These are phyloP conservation scores for Malurus cyaneus DNA, from an alignment of 2,113 vertebrate genomes.

Conservation along the genomic window DNA sequence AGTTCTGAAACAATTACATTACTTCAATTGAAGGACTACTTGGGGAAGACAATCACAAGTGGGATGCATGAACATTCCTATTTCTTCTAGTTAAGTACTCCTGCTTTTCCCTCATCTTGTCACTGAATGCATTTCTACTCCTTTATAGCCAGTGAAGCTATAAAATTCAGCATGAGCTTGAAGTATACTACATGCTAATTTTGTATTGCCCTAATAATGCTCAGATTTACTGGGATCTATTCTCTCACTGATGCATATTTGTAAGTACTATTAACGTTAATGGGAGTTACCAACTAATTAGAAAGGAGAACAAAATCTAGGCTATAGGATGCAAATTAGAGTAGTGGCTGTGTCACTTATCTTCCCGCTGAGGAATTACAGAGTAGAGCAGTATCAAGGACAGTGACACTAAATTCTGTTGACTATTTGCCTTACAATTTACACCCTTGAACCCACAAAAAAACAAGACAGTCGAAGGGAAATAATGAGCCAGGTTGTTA, in stretches of 20 bases:
- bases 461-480: neutral
- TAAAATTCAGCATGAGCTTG: constrained; percentile 65
- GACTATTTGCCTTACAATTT: neutral
- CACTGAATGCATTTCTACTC: constrained; percentile 17
- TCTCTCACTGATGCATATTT: constrained; percentile 64
- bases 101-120: constrained; percentile 40
- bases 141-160: constrained; percentile 53
- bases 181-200: constrained; percentile 60
- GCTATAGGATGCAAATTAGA: constrained; percentile 69
- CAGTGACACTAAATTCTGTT: constrained; percentile 1
- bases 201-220: constrained; percentile 58
- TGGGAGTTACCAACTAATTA: constrained; percentile 71
- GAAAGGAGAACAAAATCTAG: constrained; percentile 64
- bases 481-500: neutral
- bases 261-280: constrained; percentile 73
- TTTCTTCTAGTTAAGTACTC: constrained; percentile 45
- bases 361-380: constrained; percentile 39
- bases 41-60: constrained; percentile 18
- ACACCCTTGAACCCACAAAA: neutral
- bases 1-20: neutral
- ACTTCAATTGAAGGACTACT: neutral
- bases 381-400: constrained; percentile 15
- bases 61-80: constrained; percentile 14
- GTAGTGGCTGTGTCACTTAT: constrained; percentile 32
- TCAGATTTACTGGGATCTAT: constrained; percentile 66